Evolutionary conservation across 2,888 invertebrate genomes (phyloP).

Genomic region (Parnassius orleans): DNA sequence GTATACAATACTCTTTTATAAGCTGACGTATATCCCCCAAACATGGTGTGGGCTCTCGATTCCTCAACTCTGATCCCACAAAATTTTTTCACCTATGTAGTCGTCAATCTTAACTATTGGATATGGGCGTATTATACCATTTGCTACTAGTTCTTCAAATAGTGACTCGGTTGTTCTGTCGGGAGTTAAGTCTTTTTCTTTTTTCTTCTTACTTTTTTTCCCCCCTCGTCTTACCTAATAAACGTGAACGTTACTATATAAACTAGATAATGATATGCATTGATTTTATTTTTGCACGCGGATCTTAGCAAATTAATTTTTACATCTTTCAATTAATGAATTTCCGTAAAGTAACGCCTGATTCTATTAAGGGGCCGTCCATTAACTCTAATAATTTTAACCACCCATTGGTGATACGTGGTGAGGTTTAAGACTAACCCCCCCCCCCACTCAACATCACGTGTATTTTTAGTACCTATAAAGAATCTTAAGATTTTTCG

Average conservation of each 20-base stretch:
- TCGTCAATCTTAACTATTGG: slow-evolving; percentile 84
- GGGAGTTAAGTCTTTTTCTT: slow-evolving; percentile 96
- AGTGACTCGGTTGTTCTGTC: slow-evolving; percentile 94
- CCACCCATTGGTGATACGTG: no score
- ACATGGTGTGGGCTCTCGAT: slow-evolving; percentile 74
- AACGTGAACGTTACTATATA: not conserved
- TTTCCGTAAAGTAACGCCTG: no score
- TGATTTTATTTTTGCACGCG: no score
- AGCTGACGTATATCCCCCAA: slow-evolving; percentile 93
- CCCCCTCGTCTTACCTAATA: slow-evolving; percentile 85
- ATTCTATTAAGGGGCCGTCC: no score
- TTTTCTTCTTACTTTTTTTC: slow-evolving; percentile 95
- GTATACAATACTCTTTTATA: slow-evolving; percentile 92
- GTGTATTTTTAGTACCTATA: no score
- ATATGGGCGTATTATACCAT: slow-evolving; percentile 93
- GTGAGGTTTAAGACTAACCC: no score
- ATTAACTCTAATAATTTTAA: no score
- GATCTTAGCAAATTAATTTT: no score
- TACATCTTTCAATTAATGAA: no score
- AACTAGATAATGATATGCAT: no score
- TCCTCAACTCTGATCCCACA: slow-evolving; percentile 75
- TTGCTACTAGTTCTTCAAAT: slow-evolving; percentile 94
- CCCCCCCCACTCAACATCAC: no score
- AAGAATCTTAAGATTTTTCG: no score
- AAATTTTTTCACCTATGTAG: slow-evolving; percentile 91